Conservation (phyloP, 2,888 invertebrate genomes). For the Aphidoletes aphidimyza region DNA sequence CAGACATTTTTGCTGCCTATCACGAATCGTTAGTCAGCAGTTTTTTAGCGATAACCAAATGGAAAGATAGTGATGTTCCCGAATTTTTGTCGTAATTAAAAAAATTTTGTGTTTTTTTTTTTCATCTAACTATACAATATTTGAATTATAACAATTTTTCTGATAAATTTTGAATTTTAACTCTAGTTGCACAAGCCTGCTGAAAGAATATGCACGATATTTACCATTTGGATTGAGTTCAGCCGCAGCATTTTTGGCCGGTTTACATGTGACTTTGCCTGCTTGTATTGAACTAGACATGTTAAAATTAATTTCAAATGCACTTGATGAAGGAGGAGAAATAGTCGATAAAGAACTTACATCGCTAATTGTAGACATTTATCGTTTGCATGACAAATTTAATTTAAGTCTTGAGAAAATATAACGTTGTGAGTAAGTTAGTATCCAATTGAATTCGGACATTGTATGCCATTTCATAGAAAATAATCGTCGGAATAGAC, state of each 20-base stretch:
- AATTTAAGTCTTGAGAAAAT: conserved; percentile 56
- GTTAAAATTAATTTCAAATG: conserved; percentile 58
- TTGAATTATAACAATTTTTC: not conserved
- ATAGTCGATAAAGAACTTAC: conserved; percentile 62
- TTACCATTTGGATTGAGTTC: conserved; percentile 61
- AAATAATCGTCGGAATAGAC: not conserved
- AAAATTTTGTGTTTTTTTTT: not conserved
- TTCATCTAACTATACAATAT: not conserved
- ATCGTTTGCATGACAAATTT: conserved; percentile 59
- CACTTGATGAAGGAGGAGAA: conserved; percentile 62
- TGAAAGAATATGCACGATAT: conserved; percentile 63
- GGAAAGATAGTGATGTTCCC: conserved; percentile 59
- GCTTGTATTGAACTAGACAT: not conserved
- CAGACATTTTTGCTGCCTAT: conserved; percentile 62
- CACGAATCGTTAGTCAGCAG: conserved; percentile 60
- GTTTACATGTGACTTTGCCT: conserved; percentile 60
- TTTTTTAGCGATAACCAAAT: conserved; percentile 57
- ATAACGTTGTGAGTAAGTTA: not conserved
- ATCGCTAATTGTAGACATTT: conserved; percentile 62
- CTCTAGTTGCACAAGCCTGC: conserved; percentile 60
- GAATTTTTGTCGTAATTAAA: conserved; percentile 61
- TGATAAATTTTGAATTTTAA: not conserved
- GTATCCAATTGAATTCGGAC: not conserved
- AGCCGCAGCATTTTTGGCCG: conserved; percentile 61
- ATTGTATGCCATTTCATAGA: too few relatives aligned